phyloP scores from a whole-genome alignment of 2,113 vertebrate genomes.

The Eclectus roratus region DNA sequence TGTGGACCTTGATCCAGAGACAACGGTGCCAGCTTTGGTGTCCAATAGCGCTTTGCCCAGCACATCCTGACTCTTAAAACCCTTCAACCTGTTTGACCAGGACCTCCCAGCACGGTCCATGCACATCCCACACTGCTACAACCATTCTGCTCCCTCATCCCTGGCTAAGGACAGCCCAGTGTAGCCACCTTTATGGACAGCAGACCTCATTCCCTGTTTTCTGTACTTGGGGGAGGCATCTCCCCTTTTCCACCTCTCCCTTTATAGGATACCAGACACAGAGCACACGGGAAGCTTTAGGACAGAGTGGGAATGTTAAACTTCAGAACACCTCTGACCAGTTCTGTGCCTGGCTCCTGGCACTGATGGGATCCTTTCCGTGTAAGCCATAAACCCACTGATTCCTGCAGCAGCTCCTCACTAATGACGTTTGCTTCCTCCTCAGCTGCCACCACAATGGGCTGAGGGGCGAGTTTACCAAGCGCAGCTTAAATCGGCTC shows the following conservation, averaged over 20 bases:
- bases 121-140: neutral
- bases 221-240: neutral
- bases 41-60: accelerated
- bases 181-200: accelerated
- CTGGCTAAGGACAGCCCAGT: accelerated
- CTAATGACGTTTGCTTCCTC: neutral
- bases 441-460: neutral
- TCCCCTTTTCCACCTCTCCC: neutral
- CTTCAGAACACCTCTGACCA: neutral
- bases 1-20: neutral
- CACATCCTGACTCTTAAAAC: neutral
- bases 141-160: neutral
- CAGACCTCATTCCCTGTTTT: neutral
- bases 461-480: neutral
- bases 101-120: neutral
- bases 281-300: neutral
- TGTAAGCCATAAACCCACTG: neutral
- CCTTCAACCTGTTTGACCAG: neutral
- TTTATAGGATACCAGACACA: accelerated
- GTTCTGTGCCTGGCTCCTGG: neutral
- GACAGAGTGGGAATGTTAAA: accelerated
- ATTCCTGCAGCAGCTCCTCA: neutral
- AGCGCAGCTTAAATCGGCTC: neutral
- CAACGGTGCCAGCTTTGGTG: accelerated
- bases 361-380: neutral